Conservation (phyloP, 2,888 invertebrate genomes). For the Eilema sororculum region DNA sequence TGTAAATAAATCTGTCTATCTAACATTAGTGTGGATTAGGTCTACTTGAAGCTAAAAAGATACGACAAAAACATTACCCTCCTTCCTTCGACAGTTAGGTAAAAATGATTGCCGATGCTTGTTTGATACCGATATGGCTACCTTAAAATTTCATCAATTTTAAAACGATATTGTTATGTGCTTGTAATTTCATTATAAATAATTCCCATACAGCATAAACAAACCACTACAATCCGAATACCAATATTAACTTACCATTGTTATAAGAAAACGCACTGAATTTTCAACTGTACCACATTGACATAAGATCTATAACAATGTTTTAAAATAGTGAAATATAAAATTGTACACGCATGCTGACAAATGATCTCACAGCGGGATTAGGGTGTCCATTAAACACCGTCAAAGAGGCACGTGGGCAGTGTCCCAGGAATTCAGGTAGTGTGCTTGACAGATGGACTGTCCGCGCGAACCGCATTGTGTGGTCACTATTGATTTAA, state of each 20-base stretch:
- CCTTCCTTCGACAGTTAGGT: too few relatives aligned
- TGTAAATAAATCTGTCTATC: too few relatives aligned
- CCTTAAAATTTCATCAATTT: neutral
- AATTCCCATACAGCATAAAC: constrained; percentile 33
- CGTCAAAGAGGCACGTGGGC: constrained; percentile 67
- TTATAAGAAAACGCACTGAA: neutral
- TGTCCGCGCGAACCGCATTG: constrained; percentile 62
- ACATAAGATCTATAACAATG: neutral
- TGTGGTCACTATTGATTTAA: constrained; percentile 49
- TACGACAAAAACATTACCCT: too few relatives aligned
- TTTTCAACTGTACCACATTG: neutral
- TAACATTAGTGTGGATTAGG: too few relatives aligned
- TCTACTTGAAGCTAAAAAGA: too few relatives aligned
- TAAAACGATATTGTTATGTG: neutral
- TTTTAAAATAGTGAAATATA: constrained; percentile 6
- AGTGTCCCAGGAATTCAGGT: constrained; percentile 71
- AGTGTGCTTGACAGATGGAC: constrained; percentile 72
- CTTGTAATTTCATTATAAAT: constrained; percentile 30
- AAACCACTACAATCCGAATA: constrained; percentile 21
- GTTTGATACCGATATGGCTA: neutral
- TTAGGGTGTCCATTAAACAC: constrained; percentile 70
- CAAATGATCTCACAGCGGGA: constrained; percentile 77
- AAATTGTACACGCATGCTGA: constrained; percentile 63
- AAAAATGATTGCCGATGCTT: too few relatives aligned
- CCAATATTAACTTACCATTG: constrained; percentile 8